A percentile compares a stretch with the other conserved stretches of the same genome.
These are phyloP conservation scores for Melitaea cinxia DNA, from an alignment of 1,140 invertebrate species.

Conservation along the genomic window DNA sequence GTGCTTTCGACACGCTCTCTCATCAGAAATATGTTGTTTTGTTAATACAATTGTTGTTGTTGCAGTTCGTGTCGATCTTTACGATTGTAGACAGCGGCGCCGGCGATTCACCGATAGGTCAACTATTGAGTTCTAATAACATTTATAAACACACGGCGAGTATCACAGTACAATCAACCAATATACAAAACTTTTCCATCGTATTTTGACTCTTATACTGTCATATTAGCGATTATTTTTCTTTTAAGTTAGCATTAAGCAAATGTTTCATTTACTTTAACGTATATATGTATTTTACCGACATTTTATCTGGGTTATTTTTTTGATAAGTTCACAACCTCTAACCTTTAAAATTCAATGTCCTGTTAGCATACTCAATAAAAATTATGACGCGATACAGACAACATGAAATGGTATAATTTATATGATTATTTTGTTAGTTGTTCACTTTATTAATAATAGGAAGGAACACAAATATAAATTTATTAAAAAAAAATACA, in stretches of 20 bases:
- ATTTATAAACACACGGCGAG: constrained; percentile 42
- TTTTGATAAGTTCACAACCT: constrained; percentile 38
- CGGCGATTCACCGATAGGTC: constrained; percentile 49
- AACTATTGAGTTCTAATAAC: constrained; percentile 56
- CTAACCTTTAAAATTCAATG: constrained; percentile 20
- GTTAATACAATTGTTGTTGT: constrained; percentile 55
- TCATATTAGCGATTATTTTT: background rate
- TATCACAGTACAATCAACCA: background rate
- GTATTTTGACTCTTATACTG: constrained; percentile 4
- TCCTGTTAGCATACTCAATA: background rate
- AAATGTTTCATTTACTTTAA: background rate
- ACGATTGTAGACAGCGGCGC: constrained; percentile 41
- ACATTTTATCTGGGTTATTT: constrained; percentile 40
- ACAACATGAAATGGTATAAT: background rate
- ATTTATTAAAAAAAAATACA: no score
- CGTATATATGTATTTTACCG: constrained; percentile 20
- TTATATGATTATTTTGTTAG: background rate
- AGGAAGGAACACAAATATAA: no score
- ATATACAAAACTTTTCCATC: background rate
- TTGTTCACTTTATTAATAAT: no score
- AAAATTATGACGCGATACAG: background rate
- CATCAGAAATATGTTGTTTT: constrained; percentile 41
- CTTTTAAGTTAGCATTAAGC: no score
- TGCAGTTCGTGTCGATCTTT: constrained; percentile 53
- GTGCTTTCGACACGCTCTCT: constrained; percentile 62